Conservation (phyloP, 30 jellyfish, hydroid and myxozoan genomes). For the Cassiopea xamachana region DNA sequence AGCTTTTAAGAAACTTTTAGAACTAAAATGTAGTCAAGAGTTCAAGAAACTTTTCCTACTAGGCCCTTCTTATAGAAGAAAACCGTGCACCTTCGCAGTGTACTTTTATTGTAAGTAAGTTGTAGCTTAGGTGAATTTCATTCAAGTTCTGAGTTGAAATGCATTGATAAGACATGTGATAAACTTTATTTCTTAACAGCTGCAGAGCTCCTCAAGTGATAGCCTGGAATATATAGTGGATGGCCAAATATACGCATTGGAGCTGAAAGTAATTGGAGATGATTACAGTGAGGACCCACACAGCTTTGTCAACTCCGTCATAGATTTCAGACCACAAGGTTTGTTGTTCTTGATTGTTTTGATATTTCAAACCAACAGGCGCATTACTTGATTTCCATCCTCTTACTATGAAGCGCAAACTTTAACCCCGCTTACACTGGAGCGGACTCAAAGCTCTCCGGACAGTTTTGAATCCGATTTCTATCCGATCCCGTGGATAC, state of each 20-base stretch:
- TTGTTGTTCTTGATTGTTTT: neutral
- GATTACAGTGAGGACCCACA: constrained; percentile 58
- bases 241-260: constrained; percentile 94
- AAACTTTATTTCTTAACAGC: constrained; percentile 32
- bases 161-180: neutral
- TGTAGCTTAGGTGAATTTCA: neutral
- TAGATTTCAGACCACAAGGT: constrained; percentile 95
- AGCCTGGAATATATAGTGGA: constrained; percentile 91
- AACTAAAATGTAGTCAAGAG: no score
- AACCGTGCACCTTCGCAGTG: neutral
- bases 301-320: constrained; percentile 50
- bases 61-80: no score
- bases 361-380: no score
- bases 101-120: neutral
- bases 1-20: no score
- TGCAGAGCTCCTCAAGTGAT: constrained; percentile 96
- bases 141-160: neutral
- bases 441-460: no score
- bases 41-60: no score
- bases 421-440: no score
- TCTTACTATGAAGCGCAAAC: no score
- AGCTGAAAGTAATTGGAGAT: constrained; percentile 82
- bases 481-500: no score
- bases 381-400: no score
- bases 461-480: no score